phyloP scores from a whole-genome alignment of 2,113 vertebrate species.

The Anoura caudifer region DNA sequence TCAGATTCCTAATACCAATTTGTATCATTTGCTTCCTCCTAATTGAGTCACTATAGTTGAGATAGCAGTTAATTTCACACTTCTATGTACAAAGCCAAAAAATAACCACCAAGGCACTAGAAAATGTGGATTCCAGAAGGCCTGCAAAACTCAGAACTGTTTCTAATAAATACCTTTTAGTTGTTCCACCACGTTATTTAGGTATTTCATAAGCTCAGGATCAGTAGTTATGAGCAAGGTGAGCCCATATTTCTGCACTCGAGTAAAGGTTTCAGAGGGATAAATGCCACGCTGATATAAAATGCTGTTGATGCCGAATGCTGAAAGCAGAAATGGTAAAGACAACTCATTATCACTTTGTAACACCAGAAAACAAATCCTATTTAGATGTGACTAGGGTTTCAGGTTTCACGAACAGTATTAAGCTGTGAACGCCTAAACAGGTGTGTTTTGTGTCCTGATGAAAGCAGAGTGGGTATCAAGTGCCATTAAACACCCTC shows the following conservation, averaged over 20 bases:
- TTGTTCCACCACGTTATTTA: slow-evolving; percentile 92
- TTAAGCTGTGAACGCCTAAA: background rate
- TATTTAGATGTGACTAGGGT: background rate
- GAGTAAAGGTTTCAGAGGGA: slow-evolving; percentile 93
- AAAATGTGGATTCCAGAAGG: background rate
- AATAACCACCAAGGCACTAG: background rate
- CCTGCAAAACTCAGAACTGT: background rate
- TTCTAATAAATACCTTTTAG: slow-evolving; percentile 87
- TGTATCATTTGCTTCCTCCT: background rate
- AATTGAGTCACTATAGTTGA: background rate
- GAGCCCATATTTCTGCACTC: slow-evolving; percentile 94
- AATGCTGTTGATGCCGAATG: slow-evolving; percentile 97
- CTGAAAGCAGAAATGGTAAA: slow-evolving; percentile 73
- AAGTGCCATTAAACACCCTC: background rate
- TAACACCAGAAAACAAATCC: background rate
- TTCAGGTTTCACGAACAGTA: background rate
- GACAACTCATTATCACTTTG: background rate
- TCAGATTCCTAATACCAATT: background rate
- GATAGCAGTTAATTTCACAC: background rate
- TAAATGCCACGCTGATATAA: slow-evolving; percentile 97
- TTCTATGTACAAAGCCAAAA: background rate
- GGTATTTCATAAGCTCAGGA: slow-evolving; percentile 90
- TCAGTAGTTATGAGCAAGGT: slow-evolving; percentile 93
- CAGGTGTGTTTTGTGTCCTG: background rate
- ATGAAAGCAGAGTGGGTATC: background rate